phyloP scores from a whole-genome alignment of 2,113 vertebrate species.

The Steatornis caripensis region DNA sequence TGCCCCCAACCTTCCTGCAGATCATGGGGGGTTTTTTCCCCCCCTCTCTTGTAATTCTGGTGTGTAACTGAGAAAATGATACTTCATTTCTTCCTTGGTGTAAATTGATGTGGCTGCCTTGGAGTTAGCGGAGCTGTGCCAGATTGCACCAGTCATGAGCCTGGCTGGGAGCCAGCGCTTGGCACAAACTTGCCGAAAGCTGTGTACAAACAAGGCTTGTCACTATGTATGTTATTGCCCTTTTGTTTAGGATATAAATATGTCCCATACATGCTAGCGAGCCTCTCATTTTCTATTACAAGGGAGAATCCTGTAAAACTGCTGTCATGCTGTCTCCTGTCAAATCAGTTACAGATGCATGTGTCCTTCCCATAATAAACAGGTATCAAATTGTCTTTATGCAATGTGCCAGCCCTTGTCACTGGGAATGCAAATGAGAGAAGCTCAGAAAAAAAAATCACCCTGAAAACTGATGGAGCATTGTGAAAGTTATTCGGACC shows the following conservation, averaged over 20 bases:
- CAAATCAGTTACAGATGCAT: conserved; percentile 32
- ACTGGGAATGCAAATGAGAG: not conserved
- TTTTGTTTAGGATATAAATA: conserved; percentile 58
- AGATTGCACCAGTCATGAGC: not conserved
- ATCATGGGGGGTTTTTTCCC: fast-evolving
- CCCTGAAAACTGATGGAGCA: not conserved
- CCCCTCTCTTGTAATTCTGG: not conserved
- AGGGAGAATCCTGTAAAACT: conserved; percentile 33
- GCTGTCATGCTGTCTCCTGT: conserved; percentile 47
- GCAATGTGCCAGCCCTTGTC: conserved; percentile 6
- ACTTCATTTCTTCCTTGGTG: not conserved
- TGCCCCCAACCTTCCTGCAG: not conserved
- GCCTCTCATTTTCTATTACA: not conserved
- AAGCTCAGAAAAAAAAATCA: not conserved
- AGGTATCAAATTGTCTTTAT: conserved; percentile 56
- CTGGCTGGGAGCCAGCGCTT: conserved; percentile 17
- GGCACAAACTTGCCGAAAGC: conserved; percentile 32
- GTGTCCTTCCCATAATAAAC: conserved; percentile 38
- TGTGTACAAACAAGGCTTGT: conserved; percentile 45
- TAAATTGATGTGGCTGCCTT: conserved; percentile 28
- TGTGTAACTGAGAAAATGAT: conserved; percentile 20
- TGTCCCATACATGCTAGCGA: conserved; percentile 24
- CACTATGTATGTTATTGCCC: conserved; percentile 32
- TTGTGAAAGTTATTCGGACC: not conserved
- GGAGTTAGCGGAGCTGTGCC: not conserved